Base-by-base conservation (phyloP, 2,888 invertebrate genomes). In the Aphrophora alni region DNA sequence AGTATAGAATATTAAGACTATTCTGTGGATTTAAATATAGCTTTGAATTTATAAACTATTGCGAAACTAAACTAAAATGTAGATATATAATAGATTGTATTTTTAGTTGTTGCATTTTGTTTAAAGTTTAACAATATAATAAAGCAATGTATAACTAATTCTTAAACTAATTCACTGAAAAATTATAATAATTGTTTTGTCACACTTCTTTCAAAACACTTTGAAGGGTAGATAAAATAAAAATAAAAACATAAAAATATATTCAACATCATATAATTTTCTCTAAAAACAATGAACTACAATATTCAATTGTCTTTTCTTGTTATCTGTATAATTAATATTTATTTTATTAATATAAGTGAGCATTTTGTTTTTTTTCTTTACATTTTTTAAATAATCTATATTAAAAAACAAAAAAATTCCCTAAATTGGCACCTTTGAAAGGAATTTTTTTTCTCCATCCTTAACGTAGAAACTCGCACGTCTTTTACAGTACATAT, bases 211-310 rank as follows among this genome's bases (percentile, higher is more conserved):
- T 44, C 44, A 44, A 17, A 44, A 44, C 33, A 33, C 33, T 33
- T 33, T 33, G 2, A 44, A 44, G 17, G 17, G 10, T 44, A 44
- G 12, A 44, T 44, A 44, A 44, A 44, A 44, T 10, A 44, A 44
- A 44, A 44, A 44, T 44, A 44, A 44, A 44, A 44, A 44, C 14
- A 59, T 44, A 59, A 59, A 33, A 59, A 59, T 59, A 59, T 59
- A 59, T 59, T 59, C 59, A 79, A 79, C 78, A 79, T 79, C 68
- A 72, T 79, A 74, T 79, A 78, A 79, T 79, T 68, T 79, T 73
- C 59, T 74, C 78, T 79, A 79, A 73, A 79, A 79, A 79, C 78
- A 38, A 79, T 79, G 73, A 79, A 74, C 78, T 79, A 79, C 59
- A 25, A 73, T 79, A 59, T 21, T 59, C n/a, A 59, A 59, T 59